Conservation (phyloP, 2,113 vertebrate genomes). For the Asarcornis scutulata region DNA sequence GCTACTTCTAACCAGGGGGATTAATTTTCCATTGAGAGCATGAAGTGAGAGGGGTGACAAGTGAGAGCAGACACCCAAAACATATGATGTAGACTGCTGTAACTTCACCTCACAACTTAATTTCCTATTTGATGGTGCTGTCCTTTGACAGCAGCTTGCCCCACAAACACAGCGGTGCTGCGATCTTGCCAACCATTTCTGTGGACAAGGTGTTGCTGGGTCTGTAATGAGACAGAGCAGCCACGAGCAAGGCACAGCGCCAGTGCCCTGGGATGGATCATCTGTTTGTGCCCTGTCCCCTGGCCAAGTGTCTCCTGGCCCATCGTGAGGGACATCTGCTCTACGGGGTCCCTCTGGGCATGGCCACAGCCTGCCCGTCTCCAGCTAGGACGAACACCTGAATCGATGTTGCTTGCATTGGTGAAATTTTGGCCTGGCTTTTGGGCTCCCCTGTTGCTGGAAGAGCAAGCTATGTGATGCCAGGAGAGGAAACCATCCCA, state of each 20-base stretch:
- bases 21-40: background rate
- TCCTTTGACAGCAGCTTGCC: background rate
- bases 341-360: background rate
- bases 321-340: accelerated
- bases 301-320: background rate
- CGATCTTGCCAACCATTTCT: accelerated
- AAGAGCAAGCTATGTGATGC: background rate
- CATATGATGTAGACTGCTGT: background rate
- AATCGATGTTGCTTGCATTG: background rate
- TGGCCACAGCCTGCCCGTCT: accelerated
- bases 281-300: background rate
- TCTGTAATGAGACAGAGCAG: background rate
- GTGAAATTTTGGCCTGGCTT: background rate
- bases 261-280: background rate
- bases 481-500: background rate
- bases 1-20: background rate
- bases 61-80: background rate
- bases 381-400: background rate
- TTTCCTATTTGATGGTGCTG: background rate
- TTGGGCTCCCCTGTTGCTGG: background rate
- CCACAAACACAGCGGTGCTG: accelerated
- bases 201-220: background rate
- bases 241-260: background rate
- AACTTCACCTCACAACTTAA: background rate
- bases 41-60: background rate